phyloP scores from a whole-genome alignment of 1,140 invertebrate genomes.

The Druon quercuslanigerum region DNA sequence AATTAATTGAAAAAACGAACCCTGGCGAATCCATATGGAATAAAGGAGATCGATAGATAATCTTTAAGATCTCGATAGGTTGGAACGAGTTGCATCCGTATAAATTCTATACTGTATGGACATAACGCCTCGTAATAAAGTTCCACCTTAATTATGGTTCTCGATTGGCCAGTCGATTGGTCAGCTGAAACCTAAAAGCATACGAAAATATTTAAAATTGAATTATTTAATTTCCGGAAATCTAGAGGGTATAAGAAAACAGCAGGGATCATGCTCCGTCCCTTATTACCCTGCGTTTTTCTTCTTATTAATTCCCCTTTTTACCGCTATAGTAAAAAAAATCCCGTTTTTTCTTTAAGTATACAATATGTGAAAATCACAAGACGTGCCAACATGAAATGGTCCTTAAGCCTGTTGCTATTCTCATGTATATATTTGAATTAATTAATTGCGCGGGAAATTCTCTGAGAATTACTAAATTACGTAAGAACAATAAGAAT shows the following conservation, averaged over 20 bases:
- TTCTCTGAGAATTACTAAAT: no score
- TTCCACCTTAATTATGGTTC: constrained; percentile 55
- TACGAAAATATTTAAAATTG: neutral
- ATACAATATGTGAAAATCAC: no score
- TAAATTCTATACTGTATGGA: constrained; percentile 84
- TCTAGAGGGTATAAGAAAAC: neutral
- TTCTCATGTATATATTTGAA: no score
- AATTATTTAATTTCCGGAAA: neutral
- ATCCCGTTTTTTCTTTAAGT: no score
- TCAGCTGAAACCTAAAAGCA: neutral
- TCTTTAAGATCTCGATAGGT: constrained; percentile 54
- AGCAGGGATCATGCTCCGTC: neutral
- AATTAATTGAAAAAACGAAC: constrained; percentile 68
- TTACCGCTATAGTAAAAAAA: no score
- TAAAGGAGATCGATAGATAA: constrained; percentile 54
- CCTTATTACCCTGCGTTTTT: no score
- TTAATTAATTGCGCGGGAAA: no score
- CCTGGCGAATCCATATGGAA: constrained; percentile 86
- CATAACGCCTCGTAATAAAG: constrained; percentile 90
- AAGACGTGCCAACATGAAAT: no score
- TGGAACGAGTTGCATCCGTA: constrained; percentile 74
- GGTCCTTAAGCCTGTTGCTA: no score
- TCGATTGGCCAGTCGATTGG: constrained; percentile 9
- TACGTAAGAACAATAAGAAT: no score
- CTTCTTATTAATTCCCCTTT: no score